phyloP scores from a whole-genome alignment of 2,888 invertebrate genomes.

The Synergus itoensis region DNA sequence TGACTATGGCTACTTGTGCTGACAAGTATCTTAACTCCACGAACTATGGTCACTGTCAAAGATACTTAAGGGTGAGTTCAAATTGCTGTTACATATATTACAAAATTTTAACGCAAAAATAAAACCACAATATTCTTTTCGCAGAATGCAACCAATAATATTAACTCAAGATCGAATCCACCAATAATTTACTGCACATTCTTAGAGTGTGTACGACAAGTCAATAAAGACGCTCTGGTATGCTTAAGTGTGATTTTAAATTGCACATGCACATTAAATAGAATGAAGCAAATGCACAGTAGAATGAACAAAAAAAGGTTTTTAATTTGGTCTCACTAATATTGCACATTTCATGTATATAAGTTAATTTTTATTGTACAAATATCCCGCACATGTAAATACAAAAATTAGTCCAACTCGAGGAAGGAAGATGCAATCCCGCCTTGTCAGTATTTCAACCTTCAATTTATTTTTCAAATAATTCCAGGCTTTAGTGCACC shows the following conservation, averaged over 20 bases:
- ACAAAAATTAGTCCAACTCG: background rate
- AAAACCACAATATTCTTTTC: background rate
- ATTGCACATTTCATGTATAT: background rate
- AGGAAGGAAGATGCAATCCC: background rate
- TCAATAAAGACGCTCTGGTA: slow-evolving; percentile 72
- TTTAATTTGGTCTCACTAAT: background rate
- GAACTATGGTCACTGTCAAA: slow-evolving; percentile 67
- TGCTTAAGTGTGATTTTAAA: slow-evolving; percentile 43
- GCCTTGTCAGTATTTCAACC: background rate
- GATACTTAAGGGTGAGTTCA: slow-evolving; percentile 28
- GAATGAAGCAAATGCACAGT: background rate
- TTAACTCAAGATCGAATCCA: slow-evolving; percentile 58
- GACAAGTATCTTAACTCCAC: slow-evolving; percentile 67
- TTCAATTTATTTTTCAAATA: background rate
- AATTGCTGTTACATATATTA: background rate
- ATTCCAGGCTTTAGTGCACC: background rate
- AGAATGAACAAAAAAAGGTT: no score
- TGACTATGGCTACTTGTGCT: slow-evolving; percentile 68
- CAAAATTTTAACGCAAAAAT: background rate
- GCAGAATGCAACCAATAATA: slow-evolving; percentile 65
- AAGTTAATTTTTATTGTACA: background rate
- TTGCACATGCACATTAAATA: background rate
- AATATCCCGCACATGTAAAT: background rate
- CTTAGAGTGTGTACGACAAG: slow-evolving; percentile 72
- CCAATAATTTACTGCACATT: slow-evolving; percentile 70